Evolutionary conservation across 92 coral and sea anemone species (phyloP).

Genomic region (Plumapathes pennacea): DNA sequence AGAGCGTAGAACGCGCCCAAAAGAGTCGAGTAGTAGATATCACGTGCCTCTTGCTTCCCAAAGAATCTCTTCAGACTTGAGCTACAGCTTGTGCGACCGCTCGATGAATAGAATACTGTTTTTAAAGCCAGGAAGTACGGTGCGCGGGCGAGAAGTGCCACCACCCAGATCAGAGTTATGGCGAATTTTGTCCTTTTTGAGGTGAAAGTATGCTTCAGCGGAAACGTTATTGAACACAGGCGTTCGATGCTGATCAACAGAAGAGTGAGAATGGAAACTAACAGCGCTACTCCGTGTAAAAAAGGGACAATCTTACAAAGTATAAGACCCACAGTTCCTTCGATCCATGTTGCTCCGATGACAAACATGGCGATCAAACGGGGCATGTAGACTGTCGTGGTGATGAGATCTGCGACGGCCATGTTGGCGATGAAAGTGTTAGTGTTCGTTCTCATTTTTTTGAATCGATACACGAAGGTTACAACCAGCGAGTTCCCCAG

Average conservation of each 20-base stretch:
- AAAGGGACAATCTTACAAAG: constrained; percentile 48
- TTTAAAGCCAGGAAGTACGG: constrained; percentile 29
- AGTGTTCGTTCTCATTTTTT: constrained; percentile 9
- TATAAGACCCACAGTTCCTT: constrained; percentile 27
- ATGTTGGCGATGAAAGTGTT: constrained; percentile 43
- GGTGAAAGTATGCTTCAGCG: constrained; percentile 25
- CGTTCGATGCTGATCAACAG: constrained; percentile 35
- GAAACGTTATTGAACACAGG: constrained; percentile 42
- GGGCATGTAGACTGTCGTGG: constrained; percentile 52
- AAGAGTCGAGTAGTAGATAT: constrained; percentile 23
- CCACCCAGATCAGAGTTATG: constrained; percentile 19
- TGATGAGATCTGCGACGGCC: constrained; percentile 45
- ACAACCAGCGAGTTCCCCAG: constrained; percentile 48
- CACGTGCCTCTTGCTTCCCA: constrained; percentile 2
- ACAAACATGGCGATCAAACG: constrained; percentile 38
- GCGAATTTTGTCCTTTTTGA: constrained; percentile 4
- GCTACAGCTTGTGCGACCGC: constrained; percentile 2
- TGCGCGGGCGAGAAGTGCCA: constrained; percentile 19
- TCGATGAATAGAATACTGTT: background rate
- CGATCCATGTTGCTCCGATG: constrained; percentile 28
- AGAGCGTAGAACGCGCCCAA: constrained; percentile 20
- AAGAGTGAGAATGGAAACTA: constrained; percentile 46
- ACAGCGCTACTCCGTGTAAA: constrained; percentile 35
- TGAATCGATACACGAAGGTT: constrained; percentile 10
- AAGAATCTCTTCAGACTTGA: constrained; percentile 15